Base-by-base conservation (phyloP, 2,113 vertebrate genomes). In the Percina caprodes region DNA sequence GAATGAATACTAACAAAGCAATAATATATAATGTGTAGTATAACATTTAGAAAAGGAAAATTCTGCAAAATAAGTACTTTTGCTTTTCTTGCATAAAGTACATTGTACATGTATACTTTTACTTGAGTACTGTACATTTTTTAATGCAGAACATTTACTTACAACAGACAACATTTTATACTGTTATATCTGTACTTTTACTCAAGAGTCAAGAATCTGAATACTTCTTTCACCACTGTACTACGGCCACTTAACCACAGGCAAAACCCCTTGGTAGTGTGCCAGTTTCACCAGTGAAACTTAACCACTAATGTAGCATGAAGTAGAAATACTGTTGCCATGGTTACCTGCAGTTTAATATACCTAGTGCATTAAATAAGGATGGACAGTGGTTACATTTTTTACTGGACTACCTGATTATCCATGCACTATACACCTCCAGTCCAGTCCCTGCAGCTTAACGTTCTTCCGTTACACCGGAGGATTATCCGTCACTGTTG, bases 341-440 rank as follows among this genome's bases (percentile, higher is more conserved):
- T 71, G 55, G 83, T 72, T 73, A 77, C 70, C 23, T 51, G 39
- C 48, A 49, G 60, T 80, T 71, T 75, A 46, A 70, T 39, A 65
- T 65, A 67, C 33, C 62, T 49, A 1, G 6, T 74, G 42, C 39
- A 55, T 6, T 39, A 48, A 79, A 62, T 68, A 56, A 71, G 16
- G 48, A 48, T 24, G 58, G 33, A 49, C 30, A 23, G 13, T 42
- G 62, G 71, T 77, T 33, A 23, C 51, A 69, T 10, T 42, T 42
- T 42, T 9, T 9, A 39, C 35, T 9, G 35, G 35, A 8, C 9
- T 42, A 42, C 39, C 39, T 51, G 45, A 23, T 21, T 45, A 68
- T 70, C 16, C 21, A 66, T 65, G 5, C 15, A 39, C 24, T 73
- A 14, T 74, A 77, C 21, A 54, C 61, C 15, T 86, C n/a, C 42